These are phyloP conservation scores for Pollenia amentaria DNA, from an alignment of 2,888 invertebrate genomes.

Conservation along the genomic window DNA sequence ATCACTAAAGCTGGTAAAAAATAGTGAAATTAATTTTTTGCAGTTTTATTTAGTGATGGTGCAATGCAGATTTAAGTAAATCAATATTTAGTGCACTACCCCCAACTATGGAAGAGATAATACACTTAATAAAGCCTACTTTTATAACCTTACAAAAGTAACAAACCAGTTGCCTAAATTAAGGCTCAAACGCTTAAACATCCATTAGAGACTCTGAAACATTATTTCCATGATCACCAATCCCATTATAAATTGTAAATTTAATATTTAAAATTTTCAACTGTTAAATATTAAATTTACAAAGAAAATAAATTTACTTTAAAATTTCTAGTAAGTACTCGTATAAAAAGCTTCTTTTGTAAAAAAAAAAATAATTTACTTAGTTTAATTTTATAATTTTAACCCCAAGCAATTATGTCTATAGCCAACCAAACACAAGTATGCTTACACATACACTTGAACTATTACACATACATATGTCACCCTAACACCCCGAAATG, in stretches of 20 bases:
- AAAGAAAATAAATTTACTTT: slow-evolving; percentile 7
- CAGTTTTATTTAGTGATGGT: too few relatives aligned
- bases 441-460: neutral
- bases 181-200: neutral
- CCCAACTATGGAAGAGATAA: too few relatives aligned
- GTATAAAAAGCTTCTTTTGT: too few relatives aligned
- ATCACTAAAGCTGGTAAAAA: too few relatives aligned
- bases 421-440: neutral
- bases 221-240: neutral
- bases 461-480: too few relatives aligned
- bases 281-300: neutral
- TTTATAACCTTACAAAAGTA: neutral
- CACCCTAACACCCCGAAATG: neutral
- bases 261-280: neutral
- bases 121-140: too few relatives aligned
- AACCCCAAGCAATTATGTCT: slow-evolving; percentile 44
- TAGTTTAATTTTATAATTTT: slow-evolving; percentile 32
- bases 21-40: too few relatives aligned
- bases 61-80: too few relatives aligned
- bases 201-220: neutral
- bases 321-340: neutral
- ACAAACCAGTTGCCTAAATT: neutral
- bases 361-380: neutral
- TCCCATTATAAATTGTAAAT: neutral
- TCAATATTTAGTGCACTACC: too few relatives aligned